Evolutionary conservation across 2,113 vertebrate species (phyloP), one percentile per base, ranked within the genome.

Genomic region (Lepus americanus): DNA sequence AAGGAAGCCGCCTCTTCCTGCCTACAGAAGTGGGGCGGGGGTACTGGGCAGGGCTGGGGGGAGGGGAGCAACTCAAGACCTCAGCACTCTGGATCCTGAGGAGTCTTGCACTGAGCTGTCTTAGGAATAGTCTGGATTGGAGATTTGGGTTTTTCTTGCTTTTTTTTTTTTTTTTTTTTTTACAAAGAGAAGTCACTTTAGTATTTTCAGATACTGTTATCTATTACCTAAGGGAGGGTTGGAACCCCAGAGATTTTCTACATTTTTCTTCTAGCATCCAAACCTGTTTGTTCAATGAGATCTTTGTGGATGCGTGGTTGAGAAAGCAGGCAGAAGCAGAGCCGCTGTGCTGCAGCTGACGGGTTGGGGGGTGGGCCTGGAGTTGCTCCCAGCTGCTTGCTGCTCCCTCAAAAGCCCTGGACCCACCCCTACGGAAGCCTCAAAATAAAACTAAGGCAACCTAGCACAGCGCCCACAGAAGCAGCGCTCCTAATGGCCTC

Each of bases 401-500:
- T 2, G 6, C 44, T 82, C 20, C 49, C 12, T 53, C 31, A 2
- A 70, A 73, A 55, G n/a, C 29, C 12, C 36, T 55, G 4, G 6
- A 20, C 49, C 44, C 44, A 3, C n/a, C 13, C 22, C 19, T 49
- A 31, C 27, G 44, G 77, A 64, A 74, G 6, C 51, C n/a, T 63
- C 23, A 51, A 20, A 25, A 27, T 2, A 31, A 77, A 39, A 89
- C 59, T 27, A 94, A 74, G 82, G 9, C 5, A 44, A 63, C 29
- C n/a, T 1, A 19, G 25, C 23, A 70, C 66, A 1, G 6, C 0
- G 0, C 25, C 67, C 19, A 23, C 11, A 66, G 67, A 27, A 22
- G 17, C 4, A 5, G 31, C 14, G 8, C 16, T 2, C 0, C 0
- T 1, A 1, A 2, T 0, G 16, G 9, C 36, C 53, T 6, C 0